Base-by-base conservation (phyloP, 2,888 invertebrate genomes). In the Acrobasis consociella region DNA sequence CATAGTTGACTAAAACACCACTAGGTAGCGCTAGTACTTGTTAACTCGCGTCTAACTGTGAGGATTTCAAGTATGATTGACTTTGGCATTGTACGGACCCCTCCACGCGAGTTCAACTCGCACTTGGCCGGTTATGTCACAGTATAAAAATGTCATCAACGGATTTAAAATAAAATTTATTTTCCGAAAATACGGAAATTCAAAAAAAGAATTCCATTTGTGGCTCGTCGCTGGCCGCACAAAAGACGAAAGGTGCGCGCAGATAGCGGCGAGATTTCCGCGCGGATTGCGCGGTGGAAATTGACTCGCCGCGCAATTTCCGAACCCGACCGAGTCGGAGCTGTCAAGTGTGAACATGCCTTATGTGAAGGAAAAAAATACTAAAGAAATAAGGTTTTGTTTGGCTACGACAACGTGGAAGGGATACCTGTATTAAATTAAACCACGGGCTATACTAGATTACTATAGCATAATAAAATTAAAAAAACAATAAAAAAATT, bases 271-370 rank as follows among this genome's bases (percentile, higher is more conserved):
- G 55, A 65, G 65, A 65, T 62, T 62, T 62, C 53, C 63, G 55
- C 64, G 72, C 73, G 73, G 72, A 75, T 75, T 69, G 64, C 64
- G 64, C 46, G 65, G 62, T 66, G 67, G 65, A 67, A 67, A 65
- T 67, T 62, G 63, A 65, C 61, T 60, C 63, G 56, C 49, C 42
- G 63, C 52, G 63, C 64, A 63, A 67, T 67, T 67, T 62, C 62
- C 62, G 53, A 49, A 55, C n/a, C 60, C 60, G 62, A 56, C 53
- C 60, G 58, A 62, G 61, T 58, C 55, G 61, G 31, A 42, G 53
- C 60, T 58, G 65, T 42, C 60, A 60, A 60, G 63, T 65, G 64
- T 67, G 63, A 15, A 56, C 22, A 22, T 16, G 38, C 46, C 58
- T 51, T 56, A 49, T 55, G 52, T 58, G 37, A 61, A 39, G 17